Percentiles rank a stretch among this genome's conserved stretches.
Evolutionary conservation across 2,113 vertebrate genomes (phyloP).

Genomic region (Tiliqua scincoides): DNA sequence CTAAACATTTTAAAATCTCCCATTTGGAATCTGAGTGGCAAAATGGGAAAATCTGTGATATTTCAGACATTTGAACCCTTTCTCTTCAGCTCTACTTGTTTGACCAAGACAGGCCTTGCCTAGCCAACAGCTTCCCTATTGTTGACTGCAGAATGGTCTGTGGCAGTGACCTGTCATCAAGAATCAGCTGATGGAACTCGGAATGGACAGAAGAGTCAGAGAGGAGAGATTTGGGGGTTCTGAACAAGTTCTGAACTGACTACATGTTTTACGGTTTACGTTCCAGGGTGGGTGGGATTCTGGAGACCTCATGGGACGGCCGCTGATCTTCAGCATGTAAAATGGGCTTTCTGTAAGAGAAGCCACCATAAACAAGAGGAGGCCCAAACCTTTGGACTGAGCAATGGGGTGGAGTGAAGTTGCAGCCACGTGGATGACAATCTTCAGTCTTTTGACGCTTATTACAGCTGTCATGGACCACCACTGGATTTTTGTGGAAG

Average conservation of each 20-base stretch:
- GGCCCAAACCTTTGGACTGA: not conserved
- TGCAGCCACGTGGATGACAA: not conserved
- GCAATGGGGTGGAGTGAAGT: not conserved
- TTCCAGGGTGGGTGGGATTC: too few species aligned
- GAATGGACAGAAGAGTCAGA: not conserved
- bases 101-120: not conserved
- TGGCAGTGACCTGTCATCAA: not conserved
- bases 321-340: not conserved
- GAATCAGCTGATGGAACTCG: not conserved
- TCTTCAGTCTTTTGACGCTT: not conserved
- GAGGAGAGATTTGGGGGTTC: not conserved
- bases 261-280: not conserved
- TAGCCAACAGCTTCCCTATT: not conserved
- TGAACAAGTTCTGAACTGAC: not conserved
- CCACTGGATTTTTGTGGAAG: not conserved
- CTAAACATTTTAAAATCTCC: too few species aligned
- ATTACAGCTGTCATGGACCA: not conserved
- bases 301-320: not conserved
- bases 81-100: too few species aligned
- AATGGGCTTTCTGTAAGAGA: not conserved
- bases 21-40: too few species aligned
- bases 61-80: too few species aligned
- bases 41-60: too few species aligned
- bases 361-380: too few species aligned
- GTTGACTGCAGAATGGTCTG: not conserved